Conservation (phyloP, 2,797 vertebrate species). For the Megalops cyprinoides region DNA sequence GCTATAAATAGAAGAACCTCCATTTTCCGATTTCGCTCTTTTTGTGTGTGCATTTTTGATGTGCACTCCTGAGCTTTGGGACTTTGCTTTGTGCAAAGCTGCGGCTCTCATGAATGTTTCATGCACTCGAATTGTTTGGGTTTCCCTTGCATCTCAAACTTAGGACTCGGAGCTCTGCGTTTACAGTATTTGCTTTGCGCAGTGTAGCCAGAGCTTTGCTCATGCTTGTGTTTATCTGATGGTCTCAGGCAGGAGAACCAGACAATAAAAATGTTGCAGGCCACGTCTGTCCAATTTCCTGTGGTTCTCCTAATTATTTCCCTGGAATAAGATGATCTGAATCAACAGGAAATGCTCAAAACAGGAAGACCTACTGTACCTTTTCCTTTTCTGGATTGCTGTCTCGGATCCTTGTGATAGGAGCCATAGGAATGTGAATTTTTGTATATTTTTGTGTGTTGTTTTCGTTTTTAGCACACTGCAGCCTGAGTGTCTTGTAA, state of each 20-base stretch:
- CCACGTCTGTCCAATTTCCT: not conserved
- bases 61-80: constrained; percentile 14
- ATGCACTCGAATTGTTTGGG: constrained; percentile 16
- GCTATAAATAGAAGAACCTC: constrained; percentile 13
- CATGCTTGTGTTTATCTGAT: not conserved
- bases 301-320: not conserved
- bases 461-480: not conserved
- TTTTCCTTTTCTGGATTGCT: not conserved
- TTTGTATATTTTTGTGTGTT: not conserved
- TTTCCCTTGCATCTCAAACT: not conserved
- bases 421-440: not conserved
- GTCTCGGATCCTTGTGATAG: not conserved
- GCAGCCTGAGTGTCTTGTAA: not conserved
- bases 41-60: constrained; percentile 17
- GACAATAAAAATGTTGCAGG: not conserved
- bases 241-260: too few relatives aligned
- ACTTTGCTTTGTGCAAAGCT: not conserved
- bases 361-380: not conserved
- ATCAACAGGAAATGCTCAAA: too few relatives aligned
- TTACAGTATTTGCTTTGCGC: not conserved
- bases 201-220: not conserved
- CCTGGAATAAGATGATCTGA: not conserved
- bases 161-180: too few relatives aligned
- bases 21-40: constrained; percentile 4
- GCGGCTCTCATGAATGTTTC: constrained; percentile 18